These are phyloP conservation scores for Schizotus pectinicornis DNA, from an alignment of 2,888 invertebrate species.

Conservation along the genomic window DNA sequence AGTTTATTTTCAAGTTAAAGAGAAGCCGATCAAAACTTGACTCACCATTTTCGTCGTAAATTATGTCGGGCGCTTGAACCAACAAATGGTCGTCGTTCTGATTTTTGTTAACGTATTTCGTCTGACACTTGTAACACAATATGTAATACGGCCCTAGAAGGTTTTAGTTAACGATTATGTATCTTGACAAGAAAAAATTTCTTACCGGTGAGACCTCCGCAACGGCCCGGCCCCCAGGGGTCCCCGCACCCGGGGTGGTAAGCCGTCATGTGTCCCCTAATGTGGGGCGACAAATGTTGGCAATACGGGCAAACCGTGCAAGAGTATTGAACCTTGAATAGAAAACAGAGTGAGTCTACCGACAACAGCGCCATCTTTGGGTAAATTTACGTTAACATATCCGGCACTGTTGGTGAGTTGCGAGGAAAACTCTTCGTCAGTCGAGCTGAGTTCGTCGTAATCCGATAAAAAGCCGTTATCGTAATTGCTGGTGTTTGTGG, in stretches of 20 bases:
- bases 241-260: constrained; percentile 65
- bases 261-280: constrained; percentile 59
- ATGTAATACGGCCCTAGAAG: constrained; percentile 58
- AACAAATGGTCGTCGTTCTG: constrained; percentile 38
- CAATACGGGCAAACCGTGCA: constrained; percentile 55
- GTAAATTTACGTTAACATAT: constrained; percentile 7
- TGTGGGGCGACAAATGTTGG: constrained; percentile 55
- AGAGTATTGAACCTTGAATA: constrained; percentile 38
- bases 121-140: constrained; percentile 62
- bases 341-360: neutral
- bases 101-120: constrained; percentile 52
- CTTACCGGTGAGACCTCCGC: constrained; percentile 59
- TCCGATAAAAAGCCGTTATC: neutral
- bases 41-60: constrained; percentile 52
- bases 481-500: neutral
- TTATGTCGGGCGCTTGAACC: constrained; percentile 55
- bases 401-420: neutral
- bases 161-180: constrained; percentile 6
- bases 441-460: neutral
- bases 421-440: neutral
- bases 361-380: neutral
- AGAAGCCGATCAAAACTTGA: constrained; percentile 6
- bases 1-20: constrained; percentile 1
- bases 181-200: neutral
- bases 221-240: constrained; percentile 59